Percentiles rank a stretch among this genome's conserved stretches.
Conservation (phyloP, 2,888 invertebrate genomes). For the Pristionchus arcanus region DNA sequence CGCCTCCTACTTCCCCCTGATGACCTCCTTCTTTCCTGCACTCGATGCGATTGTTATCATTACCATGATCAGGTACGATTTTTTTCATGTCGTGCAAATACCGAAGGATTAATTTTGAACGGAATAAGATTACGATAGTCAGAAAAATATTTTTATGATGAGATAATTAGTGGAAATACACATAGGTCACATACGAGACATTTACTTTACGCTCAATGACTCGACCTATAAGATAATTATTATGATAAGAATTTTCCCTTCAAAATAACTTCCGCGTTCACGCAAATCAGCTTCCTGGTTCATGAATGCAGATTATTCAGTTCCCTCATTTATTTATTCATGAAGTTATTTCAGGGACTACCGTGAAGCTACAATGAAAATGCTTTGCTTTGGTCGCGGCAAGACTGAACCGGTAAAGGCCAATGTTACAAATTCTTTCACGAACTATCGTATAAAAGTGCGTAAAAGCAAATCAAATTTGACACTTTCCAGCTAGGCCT, state of each 20-base stretch:
- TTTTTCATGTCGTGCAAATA: background rate
- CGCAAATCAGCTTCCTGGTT: background rate
- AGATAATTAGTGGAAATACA: background rate
- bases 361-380: background rate
- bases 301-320: background rate
- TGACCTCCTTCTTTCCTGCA: conserved; percentile 13
- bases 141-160: background rate
- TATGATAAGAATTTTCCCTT: background rate
- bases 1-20: conserved; percentile 1
- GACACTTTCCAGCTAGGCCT: no score
- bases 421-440: no score
- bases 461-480: no score
- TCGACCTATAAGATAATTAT: background rate
- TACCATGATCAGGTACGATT: background rate
- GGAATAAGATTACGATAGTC: background rate
- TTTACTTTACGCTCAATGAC: background rate
- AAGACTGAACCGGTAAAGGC: background rate
- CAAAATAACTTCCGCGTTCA: background rate
- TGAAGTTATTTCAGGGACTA: background rate
- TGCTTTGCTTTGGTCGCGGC: background rate
- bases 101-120: no score
- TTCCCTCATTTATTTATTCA: background rate
- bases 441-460: no score
- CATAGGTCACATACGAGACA: background rate
- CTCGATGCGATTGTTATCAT: background rate